Evolutionary conservation across 2,113 vertebrate genomes (phyloP).

Genomic region (Sceloporus tristichus): DNA sequence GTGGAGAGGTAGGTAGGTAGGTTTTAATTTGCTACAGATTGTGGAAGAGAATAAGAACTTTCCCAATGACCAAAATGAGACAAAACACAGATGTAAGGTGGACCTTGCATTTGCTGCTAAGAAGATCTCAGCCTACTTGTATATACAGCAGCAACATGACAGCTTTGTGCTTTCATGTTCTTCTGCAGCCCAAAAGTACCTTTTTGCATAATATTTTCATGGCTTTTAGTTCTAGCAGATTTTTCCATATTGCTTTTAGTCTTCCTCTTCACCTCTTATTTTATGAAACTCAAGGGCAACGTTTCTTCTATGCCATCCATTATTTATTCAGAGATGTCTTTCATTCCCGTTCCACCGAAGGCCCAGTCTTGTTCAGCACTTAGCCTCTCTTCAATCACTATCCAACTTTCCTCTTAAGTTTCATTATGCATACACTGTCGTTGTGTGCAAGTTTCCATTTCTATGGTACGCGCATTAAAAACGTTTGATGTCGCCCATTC

Average conservation of each 20-base stretch:
- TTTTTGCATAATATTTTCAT: neutral
- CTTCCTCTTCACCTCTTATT: neutral
- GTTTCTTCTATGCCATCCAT: neutral
- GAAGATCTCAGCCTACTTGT: too few relatives aligned
- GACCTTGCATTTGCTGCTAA: too few relatives aligned
- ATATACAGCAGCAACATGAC: too few relatives aligned
- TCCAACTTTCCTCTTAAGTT: neutral
- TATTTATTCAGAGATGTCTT: neutral
- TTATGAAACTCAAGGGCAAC: neutral
- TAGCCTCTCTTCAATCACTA: neutral
- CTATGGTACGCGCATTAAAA: too few relatives aligned
- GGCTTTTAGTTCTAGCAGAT: neutral
- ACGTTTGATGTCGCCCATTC: neutral
- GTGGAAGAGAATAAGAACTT: too few relatives aligned
- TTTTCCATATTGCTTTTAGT: neutral
- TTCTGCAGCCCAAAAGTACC: too few relatives aligned
- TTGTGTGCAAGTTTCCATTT: neutral
- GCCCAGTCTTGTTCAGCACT: neutral
- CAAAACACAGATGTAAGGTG: too few relatives aligned
- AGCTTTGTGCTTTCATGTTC: too few relatives aligned
- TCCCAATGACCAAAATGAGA: too few relatives aligned
- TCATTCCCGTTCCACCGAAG: neutral
- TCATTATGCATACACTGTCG: neutral
- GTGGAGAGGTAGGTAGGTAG: too few relatives aligned
- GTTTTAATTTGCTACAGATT: too few relatives aligned